Percentiles rank a stretch among this genome's conserved stretches.
phyloP scores from a whole-genome alignment of 2,797 vertebrate species.

The Pachyuromys duprasi region DNA sequence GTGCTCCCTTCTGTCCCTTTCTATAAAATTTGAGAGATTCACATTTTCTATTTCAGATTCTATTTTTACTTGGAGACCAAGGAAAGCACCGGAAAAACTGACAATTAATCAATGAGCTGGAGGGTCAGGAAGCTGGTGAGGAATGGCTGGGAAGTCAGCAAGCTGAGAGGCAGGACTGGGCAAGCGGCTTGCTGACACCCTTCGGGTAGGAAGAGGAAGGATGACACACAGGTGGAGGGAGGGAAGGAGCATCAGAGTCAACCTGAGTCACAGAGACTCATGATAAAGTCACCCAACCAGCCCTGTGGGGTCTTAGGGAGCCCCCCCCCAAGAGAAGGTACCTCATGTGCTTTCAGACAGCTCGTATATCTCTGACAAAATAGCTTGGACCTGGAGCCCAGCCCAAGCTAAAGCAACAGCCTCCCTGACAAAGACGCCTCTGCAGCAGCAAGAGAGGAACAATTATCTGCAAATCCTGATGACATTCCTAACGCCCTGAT shows the following conservation, averaged over 20 bases:
- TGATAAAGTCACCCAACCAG: background rate
- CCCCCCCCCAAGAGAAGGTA: background rate
- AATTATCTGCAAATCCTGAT: constrained; percentile 36
- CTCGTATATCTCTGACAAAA: background rate
- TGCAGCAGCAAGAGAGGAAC: background rate
- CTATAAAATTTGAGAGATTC: background rate
- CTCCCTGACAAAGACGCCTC: background rate
- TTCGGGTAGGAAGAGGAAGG: background rate
- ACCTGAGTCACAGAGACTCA: background rate
- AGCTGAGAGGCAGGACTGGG: background rate
- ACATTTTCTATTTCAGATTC: no score
- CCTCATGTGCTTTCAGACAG: background rate
- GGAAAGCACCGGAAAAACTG: background rate
- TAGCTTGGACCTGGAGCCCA: constrained; percentile 15
- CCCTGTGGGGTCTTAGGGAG: background rate
- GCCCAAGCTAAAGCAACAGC: background rate
- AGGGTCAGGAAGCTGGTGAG: background rate
- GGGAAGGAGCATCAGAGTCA: rapidly evolving
- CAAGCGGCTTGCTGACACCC: rapidly evolving
- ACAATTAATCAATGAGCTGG: background rate
- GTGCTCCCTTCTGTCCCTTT: background rate
- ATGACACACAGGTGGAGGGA: background rate
- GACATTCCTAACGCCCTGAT: constrained; percentile 52
- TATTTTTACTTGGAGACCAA: background rate
- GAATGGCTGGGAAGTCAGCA: background rate